These are phyloP conservation scores for Brachionichthys hirsutus DNA, from an alignment of 2,113 vertebrate genomes.

Conservation along the genomic window DNA sequence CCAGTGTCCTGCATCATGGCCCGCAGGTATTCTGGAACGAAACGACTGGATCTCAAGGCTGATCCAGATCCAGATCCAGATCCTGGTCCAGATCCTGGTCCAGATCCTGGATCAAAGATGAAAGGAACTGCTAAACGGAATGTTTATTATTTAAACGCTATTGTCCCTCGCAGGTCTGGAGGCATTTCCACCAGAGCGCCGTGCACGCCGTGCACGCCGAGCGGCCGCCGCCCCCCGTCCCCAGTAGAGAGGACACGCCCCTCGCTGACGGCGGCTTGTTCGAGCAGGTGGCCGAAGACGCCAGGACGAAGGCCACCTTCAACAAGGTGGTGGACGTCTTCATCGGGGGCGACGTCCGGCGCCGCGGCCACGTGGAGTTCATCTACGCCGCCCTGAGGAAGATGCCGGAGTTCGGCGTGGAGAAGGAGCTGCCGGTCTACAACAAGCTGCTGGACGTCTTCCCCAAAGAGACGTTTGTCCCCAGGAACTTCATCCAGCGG, in stretches of 20 bases:
- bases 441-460: conserved; percentile 88
- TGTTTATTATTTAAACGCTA: too few species aligned
- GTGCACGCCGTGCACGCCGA: too few species aligned
- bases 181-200: conserved; percentile 61
- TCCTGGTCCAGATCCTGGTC: too few species aligned
- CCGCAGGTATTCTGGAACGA: conserved; percentile 65
- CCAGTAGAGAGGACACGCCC: conserved; percentile 1
- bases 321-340: conserved; percentile 76
- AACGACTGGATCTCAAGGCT: too few species aligned
- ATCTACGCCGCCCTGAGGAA: conserved; percentile 87
- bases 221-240: too few species aligned
- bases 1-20: neutral
- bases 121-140: too few species aligned
- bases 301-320: conserved; percentile 79
- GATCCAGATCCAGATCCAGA: too few species aligned
- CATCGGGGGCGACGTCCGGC: conserved; percentile 69
- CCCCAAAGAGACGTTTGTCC: conserved; percentile 88
- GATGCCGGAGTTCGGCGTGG: conserved; percentile 85
- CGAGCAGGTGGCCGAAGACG: conserved; percentile 34
- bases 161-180: conserved; percentile 32
- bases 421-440: conserved; percentile 82
- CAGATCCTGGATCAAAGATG: too few species aligned
- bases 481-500: conserved; percentile 81
- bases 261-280: conserved; percentile 75
- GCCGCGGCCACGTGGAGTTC: conserved; percentile 87